Evolutionary conservation across 2,797 vertebrate species (phyloP).

Genomic region (Thaleichthys pacificus): DNA sequence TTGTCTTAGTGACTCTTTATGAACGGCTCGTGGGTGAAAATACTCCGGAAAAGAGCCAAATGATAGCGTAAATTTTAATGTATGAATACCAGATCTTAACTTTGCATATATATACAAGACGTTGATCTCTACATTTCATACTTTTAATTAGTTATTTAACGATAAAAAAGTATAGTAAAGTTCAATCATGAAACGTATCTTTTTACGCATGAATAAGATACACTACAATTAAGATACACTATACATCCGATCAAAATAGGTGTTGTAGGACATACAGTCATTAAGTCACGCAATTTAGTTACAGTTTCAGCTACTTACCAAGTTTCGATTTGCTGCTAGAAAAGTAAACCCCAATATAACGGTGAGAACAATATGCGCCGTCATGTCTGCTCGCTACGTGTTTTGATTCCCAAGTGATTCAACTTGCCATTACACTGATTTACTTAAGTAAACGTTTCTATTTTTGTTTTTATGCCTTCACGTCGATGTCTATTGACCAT

Average conservation of each 20-base stretch:
- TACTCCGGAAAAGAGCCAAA: too few species aligned
- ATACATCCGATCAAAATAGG: background rate
- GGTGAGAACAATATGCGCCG: conserved; percentile 45
- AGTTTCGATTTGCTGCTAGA: conserved; percentile 47
- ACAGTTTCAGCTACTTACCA: conserved; percentile 58
- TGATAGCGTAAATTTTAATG: too few species aligned
- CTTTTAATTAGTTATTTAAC: too few species aligned
- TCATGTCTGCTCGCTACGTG: conserved; percentile 53
- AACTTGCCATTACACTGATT: background rate
- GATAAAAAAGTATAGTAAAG: background rate
- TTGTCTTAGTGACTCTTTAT: too few species aligned
- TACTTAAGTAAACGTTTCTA: background rate
- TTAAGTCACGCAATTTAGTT: background rate
- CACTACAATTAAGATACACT: background rate
- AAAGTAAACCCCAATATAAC: conserved; percentile 39
- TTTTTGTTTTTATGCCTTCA: background rate
- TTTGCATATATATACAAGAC: too few species aligned
- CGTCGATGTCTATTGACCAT: too few species aligned
- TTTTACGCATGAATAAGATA: background rate
- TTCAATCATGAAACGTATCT: background rate
- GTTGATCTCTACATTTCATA: too few species aligned
- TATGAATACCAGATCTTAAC: too few species aligned
- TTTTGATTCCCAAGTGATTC: background rate
- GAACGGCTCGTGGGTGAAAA: too few species aligned
- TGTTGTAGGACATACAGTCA: background rate